A percentile compares a stretch with the other conserved stretches of the same genome.
These are phyloP conservation scores for Pangasius djambal DNA, from an alignment of 2,797 vertebrate genomes.

Conservation along the genomic window DNA sequence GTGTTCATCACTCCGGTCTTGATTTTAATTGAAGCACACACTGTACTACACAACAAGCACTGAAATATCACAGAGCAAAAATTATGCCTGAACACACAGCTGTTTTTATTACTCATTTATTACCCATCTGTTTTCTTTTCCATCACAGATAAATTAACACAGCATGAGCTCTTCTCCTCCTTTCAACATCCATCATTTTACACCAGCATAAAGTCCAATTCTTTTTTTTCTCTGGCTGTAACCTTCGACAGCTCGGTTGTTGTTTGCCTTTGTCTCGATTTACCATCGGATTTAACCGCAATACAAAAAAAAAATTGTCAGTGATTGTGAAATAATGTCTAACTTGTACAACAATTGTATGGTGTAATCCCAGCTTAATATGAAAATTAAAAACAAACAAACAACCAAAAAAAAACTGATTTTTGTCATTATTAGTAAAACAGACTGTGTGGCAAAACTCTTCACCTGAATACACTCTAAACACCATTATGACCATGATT, in stretches of 20 bases:
- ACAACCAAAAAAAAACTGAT: not conserved
- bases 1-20: not conserved
- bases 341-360: not conserved
- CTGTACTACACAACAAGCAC: not conserved
- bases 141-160: not conserved
- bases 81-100: not conserved
- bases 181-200: not conserved
- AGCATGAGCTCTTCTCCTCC: not conserved
- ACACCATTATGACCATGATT: not conserved
- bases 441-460: not conserved
- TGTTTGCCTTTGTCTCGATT: not conserved
- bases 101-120: slow-evolving; percentile 1
- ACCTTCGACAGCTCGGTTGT: not conserved
- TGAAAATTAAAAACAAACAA: not conserved
- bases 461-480: not conserved
- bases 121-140: slow-evolving; percentile 1
- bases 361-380: not conserved
- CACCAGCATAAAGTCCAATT: not conserved
- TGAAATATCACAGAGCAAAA: not conserved
- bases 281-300: not conserved
- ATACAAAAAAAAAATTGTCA: not conserved
- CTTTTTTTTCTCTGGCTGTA: not conserved
- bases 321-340: not conserved
- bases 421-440: not conserved
- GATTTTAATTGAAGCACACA: not conserved